Evolutionary conservation across 2,888 invertebrate species (phyloP).

Genomic region (Chymomyza caudatula): DNA sequence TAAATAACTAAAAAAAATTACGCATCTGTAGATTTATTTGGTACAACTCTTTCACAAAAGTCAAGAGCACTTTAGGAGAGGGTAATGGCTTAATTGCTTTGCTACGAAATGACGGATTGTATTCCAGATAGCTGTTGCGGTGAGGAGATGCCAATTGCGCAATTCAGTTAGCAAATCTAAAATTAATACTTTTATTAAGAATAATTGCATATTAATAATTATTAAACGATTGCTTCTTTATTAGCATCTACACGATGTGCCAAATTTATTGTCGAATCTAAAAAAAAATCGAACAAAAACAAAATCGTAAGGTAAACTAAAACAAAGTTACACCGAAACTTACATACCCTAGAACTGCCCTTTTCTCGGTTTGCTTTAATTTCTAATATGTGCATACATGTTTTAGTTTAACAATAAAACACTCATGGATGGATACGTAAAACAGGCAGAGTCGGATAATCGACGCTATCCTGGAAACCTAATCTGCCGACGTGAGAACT

Average conservation of each 20-base stretch:
- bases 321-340: constrained; percentile 1
- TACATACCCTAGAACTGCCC: neutral
- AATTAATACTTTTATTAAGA: constrained; percentile 6
- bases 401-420: too few relatives aligned
- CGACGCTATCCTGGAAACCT: too few relatives aligned
- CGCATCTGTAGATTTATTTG: neutral
- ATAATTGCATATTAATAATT: constrained; percentile 27
- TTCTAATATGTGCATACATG: too few relatives aligned
- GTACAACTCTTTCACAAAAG: neutral
- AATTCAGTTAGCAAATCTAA: neutral
- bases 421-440: too few relatives aligned
- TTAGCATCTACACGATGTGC: constrained; percentile 9
- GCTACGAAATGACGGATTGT: neutral
- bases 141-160: too few relatives aligned
- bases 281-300: neutral
- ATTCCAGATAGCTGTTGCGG: neutral
- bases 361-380: neutral
- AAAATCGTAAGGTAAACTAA: neutral
- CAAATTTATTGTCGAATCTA: neutral
- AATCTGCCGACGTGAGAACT: too few relatives aligned
- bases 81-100: too few relatives aligned
- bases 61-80: too few relatives aligned
- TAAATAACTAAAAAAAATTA: constrained; percentile 2
- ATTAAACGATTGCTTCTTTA: constrained; percentile 9
- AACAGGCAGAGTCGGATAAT: too few relatives aligned